A percentile compares a stretch with the other conserved stretches of the same genome.
phyloP scores from a whole-genome alignment of 2,797 vertebrate species.

The Pteropus rufus region DNA sequence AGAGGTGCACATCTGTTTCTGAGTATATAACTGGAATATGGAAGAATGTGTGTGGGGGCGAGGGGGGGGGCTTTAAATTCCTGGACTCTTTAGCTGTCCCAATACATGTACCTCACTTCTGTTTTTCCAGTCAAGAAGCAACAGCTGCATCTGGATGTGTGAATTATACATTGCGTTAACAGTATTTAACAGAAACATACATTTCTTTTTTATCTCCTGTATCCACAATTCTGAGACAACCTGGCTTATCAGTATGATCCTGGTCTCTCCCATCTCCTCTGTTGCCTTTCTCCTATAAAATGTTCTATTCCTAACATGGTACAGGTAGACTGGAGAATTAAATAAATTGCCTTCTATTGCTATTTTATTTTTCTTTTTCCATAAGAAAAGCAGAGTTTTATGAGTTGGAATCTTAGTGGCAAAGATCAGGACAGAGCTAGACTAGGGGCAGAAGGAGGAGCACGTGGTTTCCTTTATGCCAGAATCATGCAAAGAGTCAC shows the following conservation, averaged over 20 bases:
- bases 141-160: constrained; percentile 35
- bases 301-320: neutral
- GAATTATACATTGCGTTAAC: neutral
- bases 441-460: neutral
- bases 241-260: neutral
- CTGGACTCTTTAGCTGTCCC: neutral
- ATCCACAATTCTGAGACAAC: neutral
- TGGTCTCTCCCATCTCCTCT: neutral
- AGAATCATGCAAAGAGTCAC: neutral
- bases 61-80: neutral
- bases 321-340: neutral
- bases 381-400: neutral
- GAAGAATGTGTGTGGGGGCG: neutral
- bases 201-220: neutral
- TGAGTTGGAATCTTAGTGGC: neutral
- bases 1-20: constrained; percentile 54
- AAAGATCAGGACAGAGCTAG: neutral
- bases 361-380: neutral
- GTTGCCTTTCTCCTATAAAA: neutral
- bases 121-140: neutral
- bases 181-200: neutral
- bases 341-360: neutral
- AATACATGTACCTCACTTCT: neutral
- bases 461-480: neutral
- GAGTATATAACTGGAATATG: neutral